Evolutionary conservation across 1,140 invertebrate genomes (phyloP).

Genomic region (Melitaea cinxia): DNA sequence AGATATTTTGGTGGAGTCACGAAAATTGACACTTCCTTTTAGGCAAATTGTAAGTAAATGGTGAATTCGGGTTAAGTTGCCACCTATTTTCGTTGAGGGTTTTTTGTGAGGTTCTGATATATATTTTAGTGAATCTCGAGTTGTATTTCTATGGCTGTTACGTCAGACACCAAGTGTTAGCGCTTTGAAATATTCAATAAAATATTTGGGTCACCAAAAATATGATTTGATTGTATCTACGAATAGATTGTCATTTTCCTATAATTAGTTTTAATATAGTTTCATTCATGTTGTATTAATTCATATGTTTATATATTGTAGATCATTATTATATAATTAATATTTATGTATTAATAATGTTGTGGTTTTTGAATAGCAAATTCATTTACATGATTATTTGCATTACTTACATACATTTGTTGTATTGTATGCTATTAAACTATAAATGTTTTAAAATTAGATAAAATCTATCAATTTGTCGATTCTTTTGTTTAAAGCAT

Average conservation of each 20-base stretch:
- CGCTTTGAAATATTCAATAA: neutral
- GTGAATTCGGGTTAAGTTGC: constrained; percentile 1
- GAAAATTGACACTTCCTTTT: constrained; percentile 34
- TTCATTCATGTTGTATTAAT: no score
- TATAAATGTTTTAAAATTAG: no score
- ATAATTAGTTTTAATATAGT: no score
- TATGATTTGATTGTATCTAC: no score
- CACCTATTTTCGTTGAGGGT: constrained; percentile 2
- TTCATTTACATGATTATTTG: no score
- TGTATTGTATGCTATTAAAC: neutral
- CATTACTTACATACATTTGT: neutral
- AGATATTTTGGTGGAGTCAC: constrained; percentile 29
- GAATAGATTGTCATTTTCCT: no score
- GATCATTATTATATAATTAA: no score
- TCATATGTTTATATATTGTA: no score
- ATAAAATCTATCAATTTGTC: neutral
- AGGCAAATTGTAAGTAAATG: constrained; percentile 22
- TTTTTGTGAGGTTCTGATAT: constrained; percentile 1
- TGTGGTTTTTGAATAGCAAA: constrained; percentile 1
- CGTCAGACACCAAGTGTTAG: neutral
- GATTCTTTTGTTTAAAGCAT: constrained; percentile 5
- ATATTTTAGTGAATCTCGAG: neutral
- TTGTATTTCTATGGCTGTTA: neutral
- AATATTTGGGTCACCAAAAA: neutral
- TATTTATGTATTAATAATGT: neutral